phyloP scores from a whole-genome alignment of 2,888 invertebrate species.

The Chalcis sispes region DNA sequence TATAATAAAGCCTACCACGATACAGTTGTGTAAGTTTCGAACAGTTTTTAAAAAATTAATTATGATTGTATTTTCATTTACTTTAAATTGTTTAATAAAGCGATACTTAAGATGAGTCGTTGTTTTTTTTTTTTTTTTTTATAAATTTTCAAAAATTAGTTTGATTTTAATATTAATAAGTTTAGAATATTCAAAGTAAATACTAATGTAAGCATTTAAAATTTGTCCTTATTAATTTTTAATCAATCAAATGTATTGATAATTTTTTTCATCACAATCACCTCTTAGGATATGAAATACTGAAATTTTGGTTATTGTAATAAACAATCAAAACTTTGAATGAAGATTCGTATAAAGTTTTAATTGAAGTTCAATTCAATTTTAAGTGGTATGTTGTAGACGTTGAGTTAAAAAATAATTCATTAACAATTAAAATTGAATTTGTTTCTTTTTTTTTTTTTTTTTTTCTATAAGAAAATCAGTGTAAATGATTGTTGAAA shows the following conservation, averaged over 20 bases:
- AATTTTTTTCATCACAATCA: slow-evolving; percentile 28
- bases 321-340: slow-evolving; percentile 10
- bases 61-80: too few relatives aligned
- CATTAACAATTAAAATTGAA: not conserved
- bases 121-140: not conserved
- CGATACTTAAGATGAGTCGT: too few relatives aligned
- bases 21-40: slow-evolving; percentile 15
- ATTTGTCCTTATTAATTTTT: not conserved
- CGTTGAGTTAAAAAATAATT: not conserved
- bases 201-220: not conserved
- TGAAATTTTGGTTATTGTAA: slow-evolving; percentile 9
- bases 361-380: too few relatives aligned
- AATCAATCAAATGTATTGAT: too few relatives aligned
- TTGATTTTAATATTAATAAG: not conserved
- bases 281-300: slow-evolving; percentile 47
- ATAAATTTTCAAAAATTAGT: not conserved
- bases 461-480: slow-evolving; percentile 37
- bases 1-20: slow-evolving; percentile 41
- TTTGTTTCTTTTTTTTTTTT: too few relatives aligned
- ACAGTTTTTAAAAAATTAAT: slow-evolving; percentile 35
- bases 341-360: not conserved
- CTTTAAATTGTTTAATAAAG: too few relatives aligned
- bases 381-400: too few relatives aligned
- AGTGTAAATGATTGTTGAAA: not conserved
- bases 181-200: not conserved